Conservation (phyloP, 2,888 invertebrate species). For the Noctua fimbriata region DNA sequence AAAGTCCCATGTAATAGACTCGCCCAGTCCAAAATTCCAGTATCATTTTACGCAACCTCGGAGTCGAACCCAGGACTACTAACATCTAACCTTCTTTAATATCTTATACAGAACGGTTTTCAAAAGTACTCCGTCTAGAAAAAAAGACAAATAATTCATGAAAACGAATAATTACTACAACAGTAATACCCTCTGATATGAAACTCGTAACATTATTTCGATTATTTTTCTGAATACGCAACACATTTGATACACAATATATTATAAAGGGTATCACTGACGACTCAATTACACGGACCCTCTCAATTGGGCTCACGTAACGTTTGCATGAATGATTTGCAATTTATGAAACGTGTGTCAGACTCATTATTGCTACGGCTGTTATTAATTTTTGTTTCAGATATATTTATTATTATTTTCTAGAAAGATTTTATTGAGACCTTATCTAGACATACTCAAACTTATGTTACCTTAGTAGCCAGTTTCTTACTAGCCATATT, state of each 20-base stretch:
- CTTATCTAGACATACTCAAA: too few relatives aligned
- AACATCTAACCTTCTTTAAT: neutral
- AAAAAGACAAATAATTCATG: slow-evolving; percentile 11
- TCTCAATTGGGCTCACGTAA: slow-evolving; percentile 34
- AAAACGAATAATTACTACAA: neutral
- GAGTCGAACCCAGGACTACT: too few relatives aligned
- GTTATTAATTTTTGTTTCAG: neutral
- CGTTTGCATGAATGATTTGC: slow-evolving; percentile 37
- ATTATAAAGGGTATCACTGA: slow-evolving; percentile 36
- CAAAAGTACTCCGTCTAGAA: neutral
- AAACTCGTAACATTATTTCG: slow-evolving; percentile 25
- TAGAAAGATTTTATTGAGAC: too few relatives aligned
- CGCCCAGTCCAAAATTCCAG: neutral
- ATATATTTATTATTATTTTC: too few relatives aligned
- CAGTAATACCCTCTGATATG: neutral
- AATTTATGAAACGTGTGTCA: slow-evolving; percentile 22
- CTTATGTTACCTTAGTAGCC: too few relatives aligned
- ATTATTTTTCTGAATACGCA: slow-evolving; percentile 40
- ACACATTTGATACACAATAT: slow-evolving; percentile 35
- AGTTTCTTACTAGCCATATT: too few relatives aligned
- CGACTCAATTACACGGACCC: slow-evolving; percentile 34
- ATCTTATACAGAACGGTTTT: neutral
- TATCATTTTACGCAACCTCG: too few relatives aligned
- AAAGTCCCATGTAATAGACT: neutral
- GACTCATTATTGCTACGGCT: slow-evolving; percentile 11